Base-by-base conservation (phyloP, 2,113 vertebrate genomes). In the Odocoileus virginianus region DNA sequence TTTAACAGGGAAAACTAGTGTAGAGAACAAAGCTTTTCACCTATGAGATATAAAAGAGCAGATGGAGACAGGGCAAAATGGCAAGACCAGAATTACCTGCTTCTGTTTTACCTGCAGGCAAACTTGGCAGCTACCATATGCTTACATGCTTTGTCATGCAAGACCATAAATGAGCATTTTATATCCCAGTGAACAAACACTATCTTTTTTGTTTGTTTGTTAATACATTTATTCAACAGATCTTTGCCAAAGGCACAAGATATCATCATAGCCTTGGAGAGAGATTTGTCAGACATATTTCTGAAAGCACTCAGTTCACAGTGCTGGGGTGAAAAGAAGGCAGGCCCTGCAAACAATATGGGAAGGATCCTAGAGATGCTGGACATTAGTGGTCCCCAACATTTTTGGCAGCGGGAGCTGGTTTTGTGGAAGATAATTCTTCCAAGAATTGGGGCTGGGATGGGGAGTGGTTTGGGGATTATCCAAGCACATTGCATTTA, bases 31-130 rank as follows among this genome's bases (percentile, higher is more conserved):
- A 16, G 21, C 2, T 0, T 89, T 54, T 52, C 7, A 21, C 21
- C 15, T 64, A 4, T 17, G 40, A 91, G 55, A 17, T 27, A 27
- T 17, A 74, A 43, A 30, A 19, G 19, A 95, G 15, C 82, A 87
- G 10, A n/a, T 19, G 60, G 30, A 55, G 43, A 71, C n/a, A 33
- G 45, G 36, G 36, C 9, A 87, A 27, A 33, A 25, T 10, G 5
- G 21, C 43, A 15, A 52, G 61, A 55, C 7, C 5, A 6, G 19
- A 36, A 5, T 9, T 16, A 30, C 58, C 47, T 91, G 54, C 78
- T 57, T 45, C 36, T n/a, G 50, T 74, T 93, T 92, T 5, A 92
- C 89, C 89, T 93, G 88, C 47, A 57, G 96, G 94, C 87, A 92
- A 87, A 33, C 50, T 71, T 86, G 86, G 76, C 47, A 91, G 16